Conservation (phyloP, 1,140 invertebrate species). For the Trachelipus rathkii region DNA sequence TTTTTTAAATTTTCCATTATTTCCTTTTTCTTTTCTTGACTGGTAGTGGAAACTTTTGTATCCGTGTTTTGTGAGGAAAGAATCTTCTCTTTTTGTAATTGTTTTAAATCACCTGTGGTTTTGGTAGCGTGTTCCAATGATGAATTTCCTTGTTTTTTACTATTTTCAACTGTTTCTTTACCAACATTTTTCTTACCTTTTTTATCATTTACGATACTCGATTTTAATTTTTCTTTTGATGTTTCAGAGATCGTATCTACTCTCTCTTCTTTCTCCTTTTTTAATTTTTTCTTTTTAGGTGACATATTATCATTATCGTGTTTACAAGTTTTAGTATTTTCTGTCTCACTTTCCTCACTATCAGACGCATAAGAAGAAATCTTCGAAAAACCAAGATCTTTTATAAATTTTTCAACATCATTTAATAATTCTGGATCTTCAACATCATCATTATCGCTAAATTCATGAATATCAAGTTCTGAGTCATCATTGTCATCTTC, state of each 20-base stretch:
- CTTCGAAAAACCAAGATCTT: not conserved
- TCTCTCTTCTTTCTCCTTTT: not conserved
- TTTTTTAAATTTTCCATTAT: not conserved
- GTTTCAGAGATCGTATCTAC: no score
- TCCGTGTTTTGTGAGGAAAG: not conserved
- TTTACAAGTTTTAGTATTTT: constrained; percentile 1
- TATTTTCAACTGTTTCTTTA: not conserved
- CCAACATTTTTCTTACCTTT: not conserved
- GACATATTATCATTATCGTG: not conserved
- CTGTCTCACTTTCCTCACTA: not conserved
- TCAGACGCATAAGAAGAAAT: not conserved
- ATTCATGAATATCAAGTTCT: not conserved
- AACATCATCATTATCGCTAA: not conserved
- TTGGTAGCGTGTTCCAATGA: not conserved
- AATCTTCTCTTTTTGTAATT: not conserved
- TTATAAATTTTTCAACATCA: not conserved
- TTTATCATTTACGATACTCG: not conserved
- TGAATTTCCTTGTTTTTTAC: not conserved
- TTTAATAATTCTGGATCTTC: not conserved
- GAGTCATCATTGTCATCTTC: not conserved
- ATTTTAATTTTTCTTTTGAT: no score
- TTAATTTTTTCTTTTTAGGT: not conserved
- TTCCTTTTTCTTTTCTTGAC: not conserved
- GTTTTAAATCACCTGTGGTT: not conserved
- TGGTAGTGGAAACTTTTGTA: not conserved